A percentile compares a stretch with the other conserved stretches of the same genome.
These are phyloP conservation scores for Brachyptera risi DNA, from an alignment of 2,888 invertebrate species.

Conservation along the genomic window DNA sequence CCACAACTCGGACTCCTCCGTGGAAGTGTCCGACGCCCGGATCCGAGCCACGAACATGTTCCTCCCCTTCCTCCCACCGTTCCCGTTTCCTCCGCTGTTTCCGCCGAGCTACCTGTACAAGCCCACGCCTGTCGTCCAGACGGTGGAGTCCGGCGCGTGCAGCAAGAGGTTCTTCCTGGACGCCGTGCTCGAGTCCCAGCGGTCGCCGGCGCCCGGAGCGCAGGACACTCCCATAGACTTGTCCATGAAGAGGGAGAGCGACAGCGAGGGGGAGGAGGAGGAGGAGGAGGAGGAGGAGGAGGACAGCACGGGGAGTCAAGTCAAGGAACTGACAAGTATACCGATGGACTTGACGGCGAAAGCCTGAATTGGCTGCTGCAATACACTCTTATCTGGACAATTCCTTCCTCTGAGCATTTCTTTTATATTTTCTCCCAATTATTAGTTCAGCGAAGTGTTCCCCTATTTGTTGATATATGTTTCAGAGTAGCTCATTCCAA, in stretches of 20 bases:
- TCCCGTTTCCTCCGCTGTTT: slow-evolving; percentile 16
- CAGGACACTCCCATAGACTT: slow-evolving; percentile 35
- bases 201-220: slow-evolving; percentile 44
- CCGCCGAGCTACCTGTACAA: slow-evolving; percentile 26
- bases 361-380: no score
- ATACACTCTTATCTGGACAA: no score
- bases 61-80: neutral
- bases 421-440: no score
- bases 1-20: slow-evolving; percentile 75
- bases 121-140: slow-evolving; percentile 11
- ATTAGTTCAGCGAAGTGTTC: no score
- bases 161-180: slow-evolving; percentile 72
- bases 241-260: slow-evolving; percentile 30
- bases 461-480: no score
- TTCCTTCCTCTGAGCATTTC: no score
- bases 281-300: slow-evolving; percentile 21
- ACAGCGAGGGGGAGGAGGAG: slow-evolving; percentile 1
- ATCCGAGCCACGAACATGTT: slow-evolving; percentile 1
- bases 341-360: slow-evolving; percentile 66
- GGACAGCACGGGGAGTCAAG: neutral
- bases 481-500: no score
- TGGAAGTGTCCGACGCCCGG: slow-evolving; percentile 41
- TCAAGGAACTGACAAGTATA: slow-evolving; percentile 39
- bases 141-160: slow-evolving; percentile 58
- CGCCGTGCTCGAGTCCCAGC: slow-evolving; percentile 68